Percentiles rank a stretch among this genome's conserved stretches.
phyloP scores from a whole-genome alignment of 2,888 invertebrate species.

The Arctia plantaginis region DNA sequence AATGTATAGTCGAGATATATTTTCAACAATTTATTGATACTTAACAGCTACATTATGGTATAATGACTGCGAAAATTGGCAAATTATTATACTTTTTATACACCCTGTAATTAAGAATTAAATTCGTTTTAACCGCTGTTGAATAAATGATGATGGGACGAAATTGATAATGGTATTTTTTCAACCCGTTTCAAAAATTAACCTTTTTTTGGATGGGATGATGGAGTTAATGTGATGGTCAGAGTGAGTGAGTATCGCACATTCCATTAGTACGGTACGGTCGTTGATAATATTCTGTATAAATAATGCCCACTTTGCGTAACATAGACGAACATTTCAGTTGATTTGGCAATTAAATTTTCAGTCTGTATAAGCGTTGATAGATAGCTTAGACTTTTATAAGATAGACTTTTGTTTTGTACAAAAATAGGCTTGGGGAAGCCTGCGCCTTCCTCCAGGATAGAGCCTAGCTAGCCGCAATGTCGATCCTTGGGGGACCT shows the following conservation, averaged over 20 bases:
- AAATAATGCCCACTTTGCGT: constrained; percentile 50
- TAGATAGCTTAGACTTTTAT: constrained; percentile 11
- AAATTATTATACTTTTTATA: constrained; percentile 33
- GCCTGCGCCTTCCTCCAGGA: no score
- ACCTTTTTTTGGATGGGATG: constrained; percentile 56
- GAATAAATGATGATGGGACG: constrained; percentile 70
- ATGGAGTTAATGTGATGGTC: constrained; percentile 48
- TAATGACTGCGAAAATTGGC: constrained; percentile 51
- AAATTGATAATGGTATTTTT: constrained; percentile 68
- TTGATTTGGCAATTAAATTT: neutral
- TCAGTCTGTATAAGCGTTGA: neutral
- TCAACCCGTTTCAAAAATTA: constrained; percentile 66
- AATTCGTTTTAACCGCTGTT: constrained; percentile 58
- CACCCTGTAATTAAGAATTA: constrained; percentile 38
- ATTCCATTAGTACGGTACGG: constrained; percentile 48
- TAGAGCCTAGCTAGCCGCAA: no score
- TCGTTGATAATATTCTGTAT: constrained; percentile 47
- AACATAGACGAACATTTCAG: constrained; percentile 13
- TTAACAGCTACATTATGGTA: constrained; percentile 44
- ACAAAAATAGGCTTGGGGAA: no score
- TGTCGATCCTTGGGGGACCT: no score
- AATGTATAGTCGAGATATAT: constrained; percentile 58
- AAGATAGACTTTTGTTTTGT: constrained; percentile 10
- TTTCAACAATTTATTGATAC: constrained; percentile 45
- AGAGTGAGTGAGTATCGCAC: constrained; percentile 44